Conservation (phyloP, 1,140 invertebrate species). For the Alviniconcha marisindica region DNA sequence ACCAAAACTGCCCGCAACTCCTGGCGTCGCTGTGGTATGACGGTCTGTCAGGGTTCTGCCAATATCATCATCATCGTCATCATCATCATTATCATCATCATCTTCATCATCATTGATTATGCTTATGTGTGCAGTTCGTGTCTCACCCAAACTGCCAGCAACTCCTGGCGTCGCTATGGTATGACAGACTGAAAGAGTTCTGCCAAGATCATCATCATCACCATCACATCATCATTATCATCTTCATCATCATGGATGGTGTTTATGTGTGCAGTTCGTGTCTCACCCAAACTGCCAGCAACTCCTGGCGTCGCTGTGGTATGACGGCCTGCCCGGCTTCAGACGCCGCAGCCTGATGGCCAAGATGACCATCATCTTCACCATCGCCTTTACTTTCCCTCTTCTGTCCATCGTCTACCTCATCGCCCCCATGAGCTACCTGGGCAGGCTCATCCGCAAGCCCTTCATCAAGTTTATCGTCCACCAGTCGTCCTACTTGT, state of each 20-base stretch:
- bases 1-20: neutral
- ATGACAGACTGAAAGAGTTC: slow-evolving; percentile 97
- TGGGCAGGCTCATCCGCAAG: slow-evolving; percentile 96
- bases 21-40: neutral
- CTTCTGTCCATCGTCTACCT: slow-evolving; percentile 95
- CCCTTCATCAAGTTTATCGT: slow-evolving; percentile 99
- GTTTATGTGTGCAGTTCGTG: slow-evolving; percentile 87
- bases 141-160: slow-evolving; percentile 99
- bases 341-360: slow-evolving; percentile 95
- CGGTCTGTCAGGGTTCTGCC: neutral
- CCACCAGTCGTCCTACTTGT: slow-evolving; percentile 97
- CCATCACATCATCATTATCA: slow-evolving; percentile 91
- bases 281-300: slow-evolving; percentile 99
- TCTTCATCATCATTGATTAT: neutral
- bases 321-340: slow-evolving; percentile 97
- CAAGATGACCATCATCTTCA: slow-evolving; percentile 89
- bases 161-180: slow-evolving; percentile 97
- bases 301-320: slow-evolving; percentile 98
- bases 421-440: slow-evolving; percentile 91
- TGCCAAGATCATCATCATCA: slow-evolving; percentile 95
- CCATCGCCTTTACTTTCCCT: slow-evolving; percentile 95
- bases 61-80: neutral
- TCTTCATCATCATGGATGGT: slow-evolving; percentile 82
- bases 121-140: slow-evolving; percentile 87
- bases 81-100: neutral